These are phyloP conservation scores for Thamnophis elegans DNA, from an alignment of 2,797 vertebrate genomes.

Conservation along the genomic window DNA sequence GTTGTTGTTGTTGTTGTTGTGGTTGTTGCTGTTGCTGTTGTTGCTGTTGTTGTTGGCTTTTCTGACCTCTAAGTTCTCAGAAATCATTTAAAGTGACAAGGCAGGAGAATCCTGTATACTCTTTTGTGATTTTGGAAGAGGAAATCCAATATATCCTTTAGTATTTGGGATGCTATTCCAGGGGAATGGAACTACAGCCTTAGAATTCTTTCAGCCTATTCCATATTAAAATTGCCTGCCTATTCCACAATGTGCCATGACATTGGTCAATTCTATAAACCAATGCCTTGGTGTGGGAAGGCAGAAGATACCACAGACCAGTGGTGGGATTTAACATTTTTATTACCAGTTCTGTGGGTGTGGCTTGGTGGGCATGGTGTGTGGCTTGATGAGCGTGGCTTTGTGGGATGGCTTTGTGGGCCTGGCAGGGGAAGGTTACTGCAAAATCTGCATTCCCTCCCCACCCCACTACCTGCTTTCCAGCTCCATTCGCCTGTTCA, in stretches of 20 bases:
- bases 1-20: too few species aligned
- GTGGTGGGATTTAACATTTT: too few species aligned
- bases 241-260: neutral
- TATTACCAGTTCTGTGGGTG: too few species aligned
- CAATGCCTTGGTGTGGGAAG: neutral
- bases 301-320: neutral
- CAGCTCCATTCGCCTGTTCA: too few species aligned
- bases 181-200: neutral
- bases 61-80: neutral
- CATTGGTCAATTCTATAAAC: neutral
- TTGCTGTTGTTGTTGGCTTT: neutral
- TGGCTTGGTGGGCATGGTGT: too few species aligned
- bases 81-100: neutral
- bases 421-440: too few species aligned
- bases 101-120: neutral
- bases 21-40: too few species aligned
- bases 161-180: neutral
- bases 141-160: neutral
- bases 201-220: neutral
- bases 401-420: too few species aligned
- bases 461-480: too few species aligned
- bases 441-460: too few species aligned
- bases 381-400: too few species aligned
- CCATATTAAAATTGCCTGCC: neutral
- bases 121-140: neutral